Base-by-base conservation (phyloP, 2,113 vertebrate species). In the Thalassoma bifasciatum region DNA sequence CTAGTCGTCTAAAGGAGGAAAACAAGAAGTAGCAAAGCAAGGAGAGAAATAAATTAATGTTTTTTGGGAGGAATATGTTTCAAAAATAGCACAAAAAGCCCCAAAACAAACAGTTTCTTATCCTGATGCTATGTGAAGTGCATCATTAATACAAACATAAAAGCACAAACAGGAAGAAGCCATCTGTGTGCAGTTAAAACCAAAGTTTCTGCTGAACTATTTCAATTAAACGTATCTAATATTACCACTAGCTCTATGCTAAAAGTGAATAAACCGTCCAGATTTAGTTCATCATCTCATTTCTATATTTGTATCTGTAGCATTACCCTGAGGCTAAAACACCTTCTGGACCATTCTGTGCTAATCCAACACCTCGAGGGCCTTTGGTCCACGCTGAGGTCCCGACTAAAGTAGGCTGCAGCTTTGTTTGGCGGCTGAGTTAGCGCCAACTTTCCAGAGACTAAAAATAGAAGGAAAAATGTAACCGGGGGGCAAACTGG, bases 401-500 rank as follows among this genome's bases (percentile, higher is more conserved):
- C 10, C 40, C 22, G 1, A 51, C n/a, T 70, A 68, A 83, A 80
- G 49, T 62, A 61, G 79, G 51, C 46, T 63, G 7, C 52, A 30
- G 49, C 60, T 21, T 17, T 12, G 58, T 53, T 66, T 59, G 53
- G 71, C 59, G 4, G 51, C 26, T 11, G 49, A 30, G 19, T 62
- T 38, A 10, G 23, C 24, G 51, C 68, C 61, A 34, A 72, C 5
- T 67, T 60, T 51, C 21, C 62, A 46, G 0, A 30, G 5, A 34
- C 49, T 69, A 72, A 75, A 72, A 73, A 84, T 79, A 69, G 59
- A 52, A 70, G 44, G 58, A 54, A n/a, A 66, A 72, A 47, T 8
- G 6, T 53, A 10, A 37, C 84, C 21, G 0, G 2, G 1, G 36
- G 44, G 74, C 51, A 8, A 63, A 51, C 44, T 79, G 75, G 60